phyloP scores from a whole-genome alignment of 2,113 vertebrate genomes.

The Lepus timidus region DNA sequence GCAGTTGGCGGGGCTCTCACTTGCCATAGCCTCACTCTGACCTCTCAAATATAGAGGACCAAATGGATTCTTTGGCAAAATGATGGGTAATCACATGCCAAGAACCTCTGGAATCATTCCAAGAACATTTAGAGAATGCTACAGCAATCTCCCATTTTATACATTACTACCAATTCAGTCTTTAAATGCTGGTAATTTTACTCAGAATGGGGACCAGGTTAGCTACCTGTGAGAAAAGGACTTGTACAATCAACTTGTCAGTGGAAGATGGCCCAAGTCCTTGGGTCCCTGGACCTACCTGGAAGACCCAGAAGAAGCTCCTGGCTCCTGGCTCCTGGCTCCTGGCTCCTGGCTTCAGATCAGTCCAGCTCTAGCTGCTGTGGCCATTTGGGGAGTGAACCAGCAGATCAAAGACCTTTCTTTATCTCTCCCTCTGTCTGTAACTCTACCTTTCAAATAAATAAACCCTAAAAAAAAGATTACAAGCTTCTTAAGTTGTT shows the following conservation, averaged over 20 bases:
- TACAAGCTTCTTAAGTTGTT: neutral
- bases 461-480: neutral
- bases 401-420: too few relatives aligned
- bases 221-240: neutral
- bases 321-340: too few relatives aligned
- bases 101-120: neutral
- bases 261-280: too few relatives aligned
- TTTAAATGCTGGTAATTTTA: constrained; percentile 31
- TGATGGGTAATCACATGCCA: neutral
- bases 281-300: too few relatives aligned
- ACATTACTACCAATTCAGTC: constrained; percentile 6
- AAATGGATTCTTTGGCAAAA: constrained; percentile 22
- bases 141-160: neutral
- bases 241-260: neutral
- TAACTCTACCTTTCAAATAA: too few relatives aligned
- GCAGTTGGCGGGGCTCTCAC: neutral
- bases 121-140: neutral
- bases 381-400: too few relatives aligned
- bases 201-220: neutral
- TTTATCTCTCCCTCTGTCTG: too few relatives aligned
- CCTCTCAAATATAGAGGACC: neutral
- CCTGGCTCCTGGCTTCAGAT: too few relatives aligned
- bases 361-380: too few relatives aligned
- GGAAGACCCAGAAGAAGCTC: too few relatives aligned
- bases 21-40: neutral